A percentile compares a stretch with the other conserved stretches of the same genome.
Evolutionary conservation across 2,113 vertebrate species (phyloP).

Genomic region (Saccopteryx bilineata): DNA sequence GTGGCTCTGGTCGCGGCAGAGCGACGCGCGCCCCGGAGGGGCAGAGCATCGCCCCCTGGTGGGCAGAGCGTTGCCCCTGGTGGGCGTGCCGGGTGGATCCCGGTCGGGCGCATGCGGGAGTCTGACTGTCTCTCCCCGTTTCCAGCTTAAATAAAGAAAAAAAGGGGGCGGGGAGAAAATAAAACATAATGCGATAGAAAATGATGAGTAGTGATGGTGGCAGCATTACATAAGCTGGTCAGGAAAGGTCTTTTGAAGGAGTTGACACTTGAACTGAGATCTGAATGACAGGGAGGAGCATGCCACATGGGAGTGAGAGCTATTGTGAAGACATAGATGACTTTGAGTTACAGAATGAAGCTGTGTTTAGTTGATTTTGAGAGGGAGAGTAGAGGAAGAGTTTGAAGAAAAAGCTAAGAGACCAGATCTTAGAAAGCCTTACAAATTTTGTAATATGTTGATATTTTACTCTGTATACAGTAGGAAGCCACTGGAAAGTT

Average conservation of each 20-base stretch:
- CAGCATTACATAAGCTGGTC: not conserved
- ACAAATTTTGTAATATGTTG: not conserved
- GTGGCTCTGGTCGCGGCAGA: too few species aligned
- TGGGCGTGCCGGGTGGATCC: too few species aligned
- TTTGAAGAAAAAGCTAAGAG: not conserved
- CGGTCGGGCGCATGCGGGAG: too few species aligned
- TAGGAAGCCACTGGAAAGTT: slow-evolving; percentile 6
- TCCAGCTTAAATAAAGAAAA: too few species aligned
- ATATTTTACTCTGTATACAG: slow-evolving; percentile 1
- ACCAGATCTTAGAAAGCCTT: not conserved
- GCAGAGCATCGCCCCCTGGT: too few species aligned
- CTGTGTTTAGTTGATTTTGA: not conserved
- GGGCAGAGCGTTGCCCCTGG: too few species aligned
- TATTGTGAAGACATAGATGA: not conserved
- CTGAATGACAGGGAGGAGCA: not conserved
- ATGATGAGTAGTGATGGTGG: not conserved
- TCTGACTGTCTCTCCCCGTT: too few species aligned
- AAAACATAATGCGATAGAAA: not conserved
- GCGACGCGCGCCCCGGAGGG: too few species aligned
- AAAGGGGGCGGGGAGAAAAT: too few species aligned
- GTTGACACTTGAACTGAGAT: slow-evolving; percentile 11
- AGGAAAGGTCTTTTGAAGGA: slow-evolving; percentile 34
- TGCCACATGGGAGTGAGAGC: not conserved
- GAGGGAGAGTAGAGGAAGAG: not conserved
- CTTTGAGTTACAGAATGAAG: not conserved